phyloP scores from a whole-genome alignment of 2,113 vertebrate genomes.

The Myrmophylax atrothorax region DNA sequence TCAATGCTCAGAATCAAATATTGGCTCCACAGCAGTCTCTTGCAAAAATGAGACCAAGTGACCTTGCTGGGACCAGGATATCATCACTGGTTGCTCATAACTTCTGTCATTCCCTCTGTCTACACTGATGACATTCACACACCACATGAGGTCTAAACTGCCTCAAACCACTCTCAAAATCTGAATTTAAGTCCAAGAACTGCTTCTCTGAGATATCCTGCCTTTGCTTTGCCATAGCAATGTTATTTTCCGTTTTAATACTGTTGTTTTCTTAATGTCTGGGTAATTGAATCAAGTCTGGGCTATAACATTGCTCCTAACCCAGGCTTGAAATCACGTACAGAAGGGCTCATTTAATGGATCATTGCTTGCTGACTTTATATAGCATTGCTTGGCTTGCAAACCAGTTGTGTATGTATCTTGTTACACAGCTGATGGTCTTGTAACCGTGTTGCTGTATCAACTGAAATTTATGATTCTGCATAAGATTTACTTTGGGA shows the following conservation, averaged over 20 bases:
- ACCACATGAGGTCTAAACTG: not conserved
- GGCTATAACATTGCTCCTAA: not conserved
- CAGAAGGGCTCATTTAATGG: not conserved
- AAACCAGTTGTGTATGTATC: not conserved
- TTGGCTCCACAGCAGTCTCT: not conserved
- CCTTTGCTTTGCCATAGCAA: not conserved
- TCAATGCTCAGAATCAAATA: not conserved
- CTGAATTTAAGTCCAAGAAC: not conserved
- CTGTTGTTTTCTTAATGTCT: not conserved
- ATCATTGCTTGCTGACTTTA: slow-evolving; percentile 9
- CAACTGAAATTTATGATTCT: slow-evolving; percentile 39
- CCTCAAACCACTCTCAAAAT: not conserved
- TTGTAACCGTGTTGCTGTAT: slow-evolving; percentile 9
- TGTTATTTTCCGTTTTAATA: not conserved
- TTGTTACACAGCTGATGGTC: slow-evolving; percentile 53
- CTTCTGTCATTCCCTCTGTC: not conserved
- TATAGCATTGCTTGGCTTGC: not conserved
- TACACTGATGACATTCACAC: not conserved
- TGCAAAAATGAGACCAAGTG: not conserved
- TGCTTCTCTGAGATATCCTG: not conserved
- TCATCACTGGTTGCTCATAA: not conserved
- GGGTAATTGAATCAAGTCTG: not conserved
- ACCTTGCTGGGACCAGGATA: not conserved
- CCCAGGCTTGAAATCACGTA: not conserved
- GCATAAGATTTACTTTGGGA: slow-evolving; percentile 6